phyloP scores from a whole-genome alignment of 1,140 invertebrate species.

The Globodera ellingtonae region DNA sequence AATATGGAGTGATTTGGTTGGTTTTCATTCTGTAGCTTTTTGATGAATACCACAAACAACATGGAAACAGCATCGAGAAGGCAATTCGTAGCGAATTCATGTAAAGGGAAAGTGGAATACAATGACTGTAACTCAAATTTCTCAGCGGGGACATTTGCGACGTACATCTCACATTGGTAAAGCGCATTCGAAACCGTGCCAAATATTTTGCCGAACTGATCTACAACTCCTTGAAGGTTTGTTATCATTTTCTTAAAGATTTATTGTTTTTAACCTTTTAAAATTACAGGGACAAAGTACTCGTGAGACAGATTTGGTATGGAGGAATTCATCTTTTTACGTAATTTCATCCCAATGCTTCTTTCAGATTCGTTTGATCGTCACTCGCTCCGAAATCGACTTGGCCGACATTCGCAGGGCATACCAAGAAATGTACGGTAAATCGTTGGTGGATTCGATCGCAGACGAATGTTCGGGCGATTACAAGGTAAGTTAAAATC shows the following conservation, averaged over 20 bases:
- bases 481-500: conserved; percentile 53
- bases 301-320: conserved; percentile 66
- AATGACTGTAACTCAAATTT: too few species aligned
- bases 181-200: conserved; percentile 85
- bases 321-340: too few species aligned
- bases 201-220: conserved; percentile 88
- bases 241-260: too few species aligned
- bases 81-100: conserved; percentile 85
- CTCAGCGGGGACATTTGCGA: conserved; percentile 78
- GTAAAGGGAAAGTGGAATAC: neutral
- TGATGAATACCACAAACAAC: conserved; percentile 70
- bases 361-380: conserved; percentile 65
- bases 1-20: too few species aligned
- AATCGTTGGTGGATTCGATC: conserved; percentile 66
- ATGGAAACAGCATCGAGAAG: conserved; percentile 80
- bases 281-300: conserved; percentile 62
- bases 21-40: conserved; percentile 62
- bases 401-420: conserved; percentile 69
- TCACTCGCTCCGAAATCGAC: conserved; percentile 68
- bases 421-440: conserved; percentile 66
- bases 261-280: too few species aligned
- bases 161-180: conserved; percentile 79
- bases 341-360: neutral
- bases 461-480: conserved; percentile 59
- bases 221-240: conserved; percentile 77